Evolutionary conservation across 2,113 vertebrate genomes (phyloP).

Genomic region (Cynocephalus volans): DNA sequence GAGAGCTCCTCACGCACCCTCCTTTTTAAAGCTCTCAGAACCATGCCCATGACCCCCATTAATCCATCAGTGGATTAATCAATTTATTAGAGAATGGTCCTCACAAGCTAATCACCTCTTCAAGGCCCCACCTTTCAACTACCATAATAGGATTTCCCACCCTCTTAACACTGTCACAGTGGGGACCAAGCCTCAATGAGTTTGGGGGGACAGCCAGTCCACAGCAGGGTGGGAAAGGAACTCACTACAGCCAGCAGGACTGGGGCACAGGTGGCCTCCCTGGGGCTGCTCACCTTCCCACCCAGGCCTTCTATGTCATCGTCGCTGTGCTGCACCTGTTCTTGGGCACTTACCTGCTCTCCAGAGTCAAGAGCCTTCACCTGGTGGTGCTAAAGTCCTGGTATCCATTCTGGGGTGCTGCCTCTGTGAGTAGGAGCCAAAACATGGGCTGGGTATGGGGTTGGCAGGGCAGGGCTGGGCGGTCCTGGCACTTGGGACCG

Average conservation of each 20-base stretch:
- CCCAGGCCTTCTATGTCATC: conserved; percentile 35
- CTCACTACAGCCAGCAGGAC: fast-evolving
- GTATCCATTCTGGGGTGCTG: conserved; percentile 72
- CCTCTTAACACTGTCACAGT: too few relatives aligned
- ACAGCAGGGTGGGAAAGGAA: too few relatives aligned
- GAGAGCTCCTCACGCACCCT: too few relatives aligned
- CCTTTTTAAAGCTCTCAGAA: too few relatives aligned
- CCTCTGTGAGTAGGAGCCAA: conserved; percentile 65
- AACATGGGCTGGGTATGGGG: fast-evolving
- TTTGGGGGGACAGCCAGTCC: too few relatives aligned
- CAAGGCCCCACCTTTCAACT: too few relatives aligned
- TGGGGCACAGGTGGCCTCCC: fast-evolving
- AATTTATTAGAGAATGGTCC: too few relatives aligned
- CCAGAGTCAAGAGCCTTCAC: neutral
- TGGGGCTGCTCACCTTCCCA: neutral
- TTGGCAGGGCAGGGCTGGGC: neutral
- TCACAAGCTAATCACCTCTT: too few relatives aligned
- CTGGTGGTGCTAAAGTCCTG: conserved; percentile 68
- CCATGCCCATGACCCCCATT: too few relatives aligned
- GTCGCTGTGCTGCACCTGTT: neutral
- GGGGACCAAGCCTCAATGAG: too few relatives aligned
- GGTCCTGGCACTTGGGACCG: neutral
- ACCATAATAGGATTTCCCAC: too few relatives aligned
- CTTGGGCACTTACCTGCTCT: conserved; percentile 8
- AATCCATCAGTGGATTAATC: too few relatives aligned